Base-by-base conservation (phyloP, 2,888 invertebrate genomes). In the Operophtera brumata region DNA sequence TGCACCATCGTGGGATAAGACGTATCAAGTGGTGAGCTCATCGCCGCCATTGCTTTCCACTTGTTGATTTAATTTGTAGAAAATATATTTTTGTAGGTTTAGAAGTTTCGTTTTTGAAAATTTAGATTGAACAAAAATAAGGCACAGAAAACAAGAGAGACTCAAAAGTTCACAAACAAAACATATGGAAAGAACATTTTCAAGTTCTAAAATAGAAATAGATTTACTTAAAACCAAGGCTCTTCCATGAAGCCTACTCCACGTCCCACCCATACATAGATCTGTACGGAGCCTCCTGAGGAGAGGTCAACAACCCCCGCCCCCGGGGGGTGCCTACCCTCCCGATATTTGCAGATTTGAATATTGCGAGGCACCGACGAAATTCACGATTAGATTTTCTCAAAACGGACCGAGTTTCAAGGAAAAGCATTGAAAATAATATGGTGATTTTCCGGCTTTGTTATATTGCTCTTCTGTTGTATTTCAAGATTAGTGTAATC, bases 291-390 rank as follows among this genome's bases (percentile, higher is more conserved):
- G 78, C 77, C 82, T 81, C 59, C 72, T 72, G 74, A 73, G 70
- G 75, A 70, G 75, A 79, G 87, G 86, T 87, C 86, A 82, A 78
- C 77, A 74, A 84, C 83, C 86, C 71, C 67, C 72, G 70, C 78
- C 76, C 75, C 78, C 74, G 53, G 59, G 65, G 61, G 64, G 57
- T 58, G 61, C 44, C 61, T 70, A 70, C 72, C 70, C 76, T 76
- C 77, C 79, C 80, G 73, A 82, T 81, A 82, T 80, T 80, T 73
- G 77, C 80, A 78, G 82, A 85, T 86, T 84, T 86, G 85, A 86
- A 86, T 87, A 85, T 78, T 74, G 72, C 66, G 68, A 69, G 62
- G 80, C 78, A 77, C 77, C 75, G 64, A 56, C 76, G 74, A 77
- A 78, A 77, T 80, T 77, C 65, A 73, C 77, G 80, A 81, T 86